Conservation (phyloP, 2,888 invertebrate genomes). For the Melangyna quadrimaculata region DNA sequence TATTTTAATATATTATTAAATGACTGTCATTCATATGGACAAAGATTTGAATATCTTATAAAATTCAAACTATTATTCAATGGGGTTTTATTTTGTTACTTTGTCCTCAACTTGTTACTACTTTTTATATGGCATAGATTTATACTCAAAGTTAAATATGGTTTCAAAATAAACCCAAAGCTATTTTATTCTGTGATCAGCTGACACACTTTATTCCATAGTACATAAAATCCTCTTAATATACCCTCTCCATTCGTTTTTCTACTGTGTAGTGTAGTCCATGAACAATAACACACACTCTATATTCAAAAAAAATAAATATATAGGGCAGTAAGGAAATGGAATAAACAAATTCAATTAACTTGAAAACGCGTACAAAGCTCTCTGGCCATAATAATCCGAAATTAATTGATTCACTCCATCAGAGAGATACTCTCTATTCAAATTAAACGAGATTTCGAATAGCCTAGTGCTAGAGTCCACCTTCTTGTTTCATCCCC, state of each 20-base stretch:
- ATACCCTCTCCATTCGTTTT: background rate
- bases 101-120: too few relatives aligned
- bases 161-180: background rate
- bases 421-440: conserved; percentile 44
- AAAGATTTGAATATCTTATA: too few relatives aligned
- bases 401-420: conserved; percentile 69
- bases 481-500: background rate
- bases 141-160: background rate
- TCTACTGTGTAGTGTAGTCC: background rate
- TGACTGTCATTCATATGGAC: too few relatives aligned
- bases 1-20: too few relatives aligned
- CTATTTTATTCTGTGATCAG: conserved; percentile 29
- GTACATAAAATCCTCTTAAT: conserved; percentile 49
- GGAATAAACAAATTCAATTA: conserved; percentile 46
- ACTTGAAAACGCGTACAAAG: conserved; percentile 23
- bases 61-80: too few relatives aligned
- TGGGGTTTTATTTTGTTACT: too few relatives aligned
- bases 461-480: background rate
- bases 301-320: background rate
- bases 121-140: background rate
- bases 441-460: conserved; percentile 47
- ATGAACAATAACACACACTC: background rate
- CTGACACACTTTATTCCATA: conserved; percentile 41
- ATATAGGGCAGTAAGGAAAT: background rate
- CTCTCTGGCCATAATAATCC: conserved; percentile 58